Base-by-base conservation (phyloP, 1,140 invertebrate genomes). In the Riptortus pedestris region DNA sequence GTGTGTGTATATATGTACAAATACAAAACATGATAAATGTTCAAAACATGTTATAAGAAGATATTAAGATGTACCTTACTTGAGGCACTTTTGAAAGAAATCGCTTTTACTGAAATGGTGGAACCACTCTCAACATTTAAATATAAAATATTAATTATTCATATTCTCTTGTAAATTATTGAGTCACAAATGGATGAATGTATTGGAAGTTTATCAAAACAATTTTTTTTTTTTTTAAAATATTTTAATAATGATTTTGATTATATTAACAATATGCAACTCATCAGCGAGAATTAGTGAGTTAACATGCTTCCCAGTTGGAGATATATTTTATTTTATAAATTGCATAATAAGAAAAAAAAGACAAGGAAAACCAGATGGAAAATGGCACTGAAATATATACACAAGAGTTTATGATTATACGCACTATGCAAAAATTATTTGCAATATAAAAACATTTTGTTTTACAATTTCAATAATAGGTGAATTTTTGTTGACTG, bases 241-340 rank as follows among this genome's bases (percentile, higher is more conserved):
- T 60, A 51, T 60, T 61, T 65, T 65, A 65, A 65, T 65, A 65
- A 65, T 67, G 31, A 38, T 38, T 65, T 67, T 67, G 65, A 67
- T 67, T 67, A 58, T 67, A 67, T 67, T 64, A 67, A 67, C 66
- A 67, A 67, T 65, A 67, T 64, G 66, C 62, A 67, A 67, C 66
- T 67, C 66, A 67, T 60, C 63, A 67, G 66, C 63, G 60, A 62
- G 64, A 65, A 65, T 31, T 65, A 67, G 58, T 47, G 66, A 67
- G 63, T 67, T 65, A 62, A 64, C 61, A 67, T 65, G 62, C 48
- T 60, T 65, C 47, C 33, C 58, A 58, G 38, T 52, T 64, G 45
- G 51, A 55, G 48, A 64, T 57, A 38, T 64, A 65, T 65, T 64
- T 64, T 61, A 61, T 60, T 65, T 67, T 51, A 65, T 63, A 65